Conservation (phyloP, 2,888 invertebrate genomes). For the Trypoxylon attenuatum region DNA sequence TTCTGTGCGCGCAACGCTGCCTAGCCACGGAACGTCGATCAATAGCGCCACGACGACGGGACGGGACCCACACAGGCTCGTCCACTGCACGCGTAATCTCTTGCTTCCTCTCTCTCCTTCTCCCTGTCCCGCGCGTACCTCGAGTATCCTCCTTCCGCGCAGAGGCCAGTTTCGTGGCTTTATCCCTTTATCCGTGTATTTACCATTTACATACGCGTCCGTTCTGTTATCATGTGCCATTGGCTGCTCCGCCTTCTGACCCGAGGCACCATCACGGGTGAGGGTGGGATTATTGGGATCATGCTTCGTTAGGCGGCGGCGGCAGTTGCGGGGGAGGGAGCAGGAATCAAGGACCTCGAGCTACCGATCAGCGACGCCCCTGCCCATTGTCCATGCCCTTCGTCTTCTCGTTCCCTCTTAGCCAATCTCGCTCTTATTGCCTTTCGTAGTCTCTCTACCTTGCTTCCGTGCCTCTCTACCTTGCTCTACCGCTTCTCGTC, state of each 20-base stretch:
- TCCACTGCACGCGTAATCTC: not conserved
- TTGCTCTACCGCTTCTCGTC: not conserved
- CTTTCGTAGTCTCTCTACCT: not conserved
- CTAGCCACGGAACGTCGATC: slow-evolving; percentile 66
- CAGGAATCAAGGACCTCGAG: slow-evolving; percentile 42
- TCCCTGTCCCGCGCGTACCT: slow-evolving; percentile 1
- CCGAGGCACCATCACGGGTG: slow-evolving; percentile 27
- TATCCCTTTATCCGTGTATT: not conserved
- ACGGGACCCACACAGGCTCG: slow-evolving; percentile 27
- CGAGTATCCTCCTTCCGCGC: slow-evolving; percentile 8
- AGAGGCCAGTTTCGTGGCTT: not conserved
- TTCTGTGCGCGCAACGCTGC: slow-evolving; percentile 68
- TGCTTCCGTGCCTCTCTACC: not conserved
- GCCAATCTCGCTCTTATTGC: not conserved
- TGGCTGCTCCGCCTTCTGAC: not conserved
- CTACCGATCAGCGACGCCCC: slow-evolving; percentile 55
- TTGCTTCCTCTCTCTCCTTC: slow-evolving; percentile 11
- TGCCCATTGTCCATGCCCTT: not conserved
- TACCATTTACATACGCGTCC: slow-evolving; percentile 26
- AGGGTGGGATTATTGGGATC: slow-evolving; percentile 60
- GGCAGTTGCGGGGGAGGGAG: slow-evolving; percentile 13
- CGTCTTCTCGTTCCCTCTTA: slow-evolving; percentile 3
- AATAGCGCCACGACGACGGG: slow-evolving; percentile 66
- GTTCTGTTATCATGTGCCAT: slow-evolving; percentile 26
- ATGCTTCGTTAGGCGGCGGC: slow-evolving; percentile 30